phyloP scores from a whole-genome alignment of 1,140 invertebrate genomes.

The Drosophila parvula region DNA sequence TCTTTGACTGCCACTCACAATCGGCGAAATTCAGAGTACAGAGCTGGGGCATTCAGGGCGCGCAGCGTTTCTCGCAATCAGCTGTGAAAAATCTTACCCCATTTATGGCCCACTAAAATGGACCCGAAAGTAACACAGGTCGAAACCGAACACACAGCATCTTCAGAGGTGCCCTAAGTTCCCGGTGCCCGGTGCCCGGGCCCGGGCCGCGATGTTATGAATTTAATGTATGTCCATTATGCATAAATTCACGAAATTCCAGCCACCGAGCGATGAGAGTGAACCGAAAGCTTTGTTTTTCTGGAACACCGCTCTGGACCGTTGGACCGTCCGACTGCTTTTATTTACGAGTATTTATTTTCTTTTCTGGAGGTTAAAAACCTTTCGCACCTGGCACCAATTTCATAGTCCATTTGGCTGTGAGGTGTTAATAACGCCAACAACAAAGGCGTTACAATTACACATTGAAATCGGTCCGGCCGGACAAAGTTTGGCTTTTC shows the following conservation, averaged over 20 bases:
- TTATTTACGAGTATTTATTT: conserved; percentile 24
- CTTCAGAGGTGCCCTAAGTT: conserved; percentile 7
- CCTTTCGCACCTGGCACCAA: conserved; percentile 50
- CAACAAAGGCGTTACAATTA: conserved; percentile 82
- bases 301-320: conserved; percentile 37
- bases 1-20: conserved; percentile 5
- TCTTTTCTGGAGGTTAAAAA: conserved; percentile 61
- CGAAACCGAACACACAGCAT: conserved; percentile 46
- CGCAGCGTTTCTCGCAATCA: conserved; percentile 73
- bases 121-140: conserved; percentile 46
- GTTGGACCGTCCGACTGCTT: neutral
- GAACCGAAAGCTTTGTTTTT: conserved; percentile 72
- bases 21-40: conserved; percentile 45
- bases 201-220: conserved; percentile 64
- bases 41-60: conserved; percentile 62
- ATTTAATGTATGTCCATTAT: conserved; percentile 80
- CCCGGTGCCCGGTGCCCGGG: neutral
- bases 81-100: conserved; percentile 79
- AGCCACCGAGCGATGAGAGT: conserved; percentile 34
- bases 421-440: conserved; percentile 76
- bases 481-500: conserved; percentile 39
- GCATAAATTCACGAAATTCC: conserved; percentile 83
- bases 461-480: conserved; percentile 78
- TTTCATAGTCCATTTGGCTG: conserved; percentile 78
- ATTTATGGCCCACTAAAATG: conserved; percentile 80